Evolutionary conservation across 1,140 invertebrate genomes (phyloP).

Genomic region (Vollenhovia emeryi): DNA sequence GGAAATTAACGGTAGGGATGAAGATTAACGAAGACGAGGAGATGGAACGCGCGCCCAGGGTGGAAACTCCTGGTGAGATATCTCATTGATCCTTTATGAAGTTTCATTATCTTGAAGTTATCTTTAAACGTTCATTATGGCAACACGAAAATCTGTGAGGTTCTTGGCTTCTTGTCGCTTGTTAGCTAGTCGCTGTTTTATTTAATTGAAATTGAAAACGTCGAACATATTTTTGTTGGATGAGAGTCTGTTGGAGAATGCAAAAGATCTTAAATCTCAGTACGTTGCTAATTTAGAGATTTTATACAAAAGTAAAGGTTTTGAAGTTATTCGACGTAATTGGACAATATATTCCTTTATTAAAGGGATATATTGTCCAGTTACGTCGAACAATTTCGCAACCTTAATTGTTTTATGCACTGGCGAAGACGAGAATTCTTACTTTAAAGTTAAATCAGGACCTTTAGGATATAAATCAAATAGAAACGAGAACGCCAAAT

Average conservation of each 20-base stretch:
- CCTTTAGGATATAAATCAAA: too few species aligned
- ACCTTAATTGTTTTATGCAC: too few species aligned
- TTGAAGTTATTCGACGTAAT: too few species aligned
- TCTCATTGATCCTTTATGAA: not conserved
- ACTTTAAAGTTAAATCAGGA: too few species aligned
- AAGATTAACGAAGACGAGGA: constrained; percentile 83
- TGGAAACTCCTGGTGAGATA: constrained; percentile 81
- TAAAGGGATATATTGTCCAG: too few species aligned
- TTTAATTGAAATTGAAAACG: not conserved
- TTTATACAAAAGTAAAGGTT: too few species aligned
- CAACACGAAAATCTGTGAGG: not conserved
- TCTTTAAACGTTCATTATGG: not conserved
- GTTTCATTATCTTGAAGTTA: not conserved
- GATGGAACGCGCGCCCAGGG: constrained; percentile 80
- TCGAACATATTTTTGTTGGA: not conserved
- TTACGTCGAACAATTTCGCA: too few species aligned
- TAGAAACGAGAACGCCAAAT: too few species aligned
- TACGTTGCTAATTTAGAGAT: not conserved
- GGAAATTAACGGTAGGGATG: constrained; percentile 81
- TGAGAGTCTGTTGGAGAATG: not conserved
- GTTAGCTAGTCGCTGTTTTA: not conserved
- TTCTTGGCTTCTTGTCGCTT: not conserved
- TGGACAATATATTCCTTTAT: too few species aligned
- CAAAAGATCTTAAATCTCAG: not conserved
- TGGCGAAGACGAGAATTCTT: too few species aligned